Percentiles rank a stretch among this genome's conserved stretches.
Evolutionary conservation across 2,797 vertebrate genomes (phyloP).

Genomic region (Neosalanx taihuensis): DNA sequence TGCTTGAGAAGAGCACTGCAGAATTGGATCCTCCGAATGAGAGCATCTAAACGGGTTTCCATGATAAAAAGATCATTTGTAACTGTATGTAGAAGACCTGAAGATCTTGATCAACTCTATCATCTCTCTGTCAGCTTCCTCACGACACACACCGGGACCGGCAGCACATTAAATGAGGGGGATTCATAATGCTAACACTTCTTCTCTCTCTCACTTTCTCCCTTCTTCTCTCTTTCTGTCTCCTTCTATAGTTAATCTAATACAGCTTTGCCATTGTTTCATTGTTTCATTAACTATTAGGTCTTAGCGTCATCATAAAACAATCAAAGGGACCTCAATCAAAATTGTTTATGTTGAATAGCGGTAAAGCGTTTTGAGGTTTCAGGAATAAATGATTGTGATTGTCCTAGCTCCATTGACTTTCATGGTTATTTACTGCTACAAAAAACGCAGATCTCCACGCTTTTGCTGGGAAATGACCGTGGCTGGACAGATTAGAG

Average conservation of each 20-base stretch:
- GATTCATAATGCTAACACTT: not conserved
- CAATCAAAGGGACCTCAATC: slow-evolving; percentile 58
- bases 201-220: no score
- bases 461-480: slow-evolving; percentile 41
- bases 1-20: slow-evolving; percentile 53
- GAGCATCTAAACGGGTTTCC: slow-evolving; percentile 36
- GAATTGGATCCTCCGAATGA: slow-evolving; percentile 36
- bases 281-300: slow-evolving; percentile 50
- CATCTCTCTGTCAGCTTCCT: slow-evolving; percentile 9
- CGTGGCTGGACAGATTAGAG: slow-evolving; percentile 38
- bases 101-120: slow-evolving; percentile 50
- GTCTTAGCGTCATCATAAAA: slow-evolving; percentile 56
- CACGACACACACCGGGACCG: slow-evolving; percentile 36
- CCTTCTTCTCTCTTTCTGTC: not conserved
- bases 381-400: slow-evolving; percentile 49
- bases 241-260: slow-evolving; percentile 18
- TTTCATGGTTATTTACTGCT: slow-evolving; percentile 56
- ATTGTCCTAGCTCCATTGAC: slow-evolving; percentile 55
- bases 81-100: slow-evolving; percentile 8
- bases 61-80: not conserved
- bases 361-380: slow-evolving; percentile 44
- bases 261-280: slow-evolving; percentile 48
- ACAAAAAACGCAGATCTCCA: slow-evolving; percentile 53
- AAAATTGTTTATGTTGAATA: slow-evolving; percentile 59
- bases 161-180: slow-evolving; percentile 17